Evolutionary conservation across 2,888 invertebrate species (phyloP), one percentile per base, ranked within the genome.

Genomic region (Philonicus albiceps): DNA sequence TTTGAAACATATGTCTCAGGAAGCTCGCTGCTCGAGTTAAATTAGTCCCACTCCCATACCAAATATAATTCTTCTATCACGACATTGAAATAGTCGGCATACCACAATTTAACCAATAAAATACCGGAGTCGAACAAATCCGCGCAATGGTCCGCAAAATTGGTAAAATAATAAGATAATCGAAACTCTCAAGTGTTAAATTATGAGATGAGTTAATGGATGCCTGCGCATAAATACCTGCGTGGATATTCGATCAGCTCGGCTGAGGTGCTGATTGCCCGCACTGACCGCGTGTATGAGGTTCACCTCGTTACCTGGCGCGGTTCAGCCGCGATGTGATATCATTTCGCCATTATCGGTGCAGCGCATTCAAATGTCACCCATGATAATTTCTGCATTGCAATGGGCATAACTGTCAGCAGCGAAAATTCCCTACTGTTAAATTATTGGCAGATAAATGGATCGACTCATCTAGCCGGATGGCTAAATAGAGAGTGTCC

Each of bases 391-490:
- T 84, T 84, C 43, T 73, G 73, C 84, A 84, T 84, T 73, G 84
- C 84, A 73, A 84, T 84, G 73, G 84, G 84, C 73, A 84, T 84
- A 84, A 40, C 84, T 84, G 84, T 84, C 84, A 43, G 40, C 43
- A 11, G 27, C n/a, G 73, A 53, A 84, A 84, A 84, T 84, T 84
- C 84, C 84, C 84, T 73, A 43, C 84, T 84, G 84, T 84, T 84
- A 73, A 84, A 84, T 84, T 84, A 84, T 84, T 84, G 84, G 84
- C 84, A 84, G 84, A 73, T 84, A 84, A 84, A 84, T 84, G 84
- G 84, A 84, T 73, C 84, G 84, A 73, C 84, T 73, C 84, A 84
- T 84, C 84, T 73, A 11, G 84, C 43, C 43, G 84, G 73, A 73
- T 84, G 73, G 73, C 84, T 73, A 84, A 84, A 84, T 84, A 31